These are phyloP conservation scores for Allygus modestus DNA, from an alignment of 2,888 invertebrate species.

Conservation along the genomic window DNA sequence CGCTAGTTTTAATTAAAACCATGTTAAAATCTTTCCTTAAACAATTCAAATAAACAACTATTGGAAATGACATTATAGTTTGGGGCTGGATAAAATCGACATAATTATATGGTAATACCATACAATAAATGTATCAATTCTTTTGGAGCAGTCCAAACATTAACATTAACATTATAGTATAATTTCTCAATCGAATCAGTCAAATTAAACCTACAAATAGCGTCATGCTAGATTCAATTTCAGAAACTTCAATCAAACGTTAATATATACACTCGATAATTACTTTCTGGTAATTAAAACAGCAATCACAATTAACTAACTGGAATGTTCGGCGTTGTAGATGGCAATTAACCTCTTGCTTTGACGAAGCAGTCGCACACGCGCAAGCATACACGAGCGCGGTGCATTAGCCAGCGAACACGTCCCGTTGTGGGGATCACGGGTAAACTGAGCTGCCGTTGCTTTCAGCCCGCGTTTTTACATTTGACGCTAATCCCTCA, in stretches of 20 bases:
- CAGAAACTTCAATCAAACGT: not conserved
- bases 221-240: not conserved
- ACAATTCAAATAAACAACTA: no score
- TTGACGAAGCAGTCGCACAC: not conserved
- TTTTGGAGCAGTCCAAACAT: no score
- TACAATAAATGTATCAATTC: no score
- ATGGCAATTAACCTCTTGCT: constrained; percentile 13
- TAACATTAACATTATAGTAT: no score
- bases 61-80: no score
- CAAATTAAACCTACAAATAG: not conserved
- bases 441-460: no score
- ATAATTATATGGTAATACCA: no score
- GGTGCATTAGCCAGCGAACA: not conserved
- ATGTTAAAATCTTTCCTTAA: no score
- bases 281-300: constrained; percentile 23
- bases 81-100: no score
- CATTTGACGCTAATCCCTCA: no score
- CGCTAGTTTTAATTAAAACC: no score
- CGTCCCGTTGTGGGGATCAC: not conserved
- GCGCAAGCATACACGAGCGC: not conserved
- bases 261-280: constrained; percentile 19
- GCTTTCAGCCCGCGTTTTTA: no score
- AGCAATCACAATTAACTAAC: constrained; percentile 34
- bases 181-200: not conserved
- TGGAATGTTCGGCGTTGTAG: not conserved